Conservation (phyloP, 2,113 vertebrate species). For the Todiramphus chloris region DNA sequence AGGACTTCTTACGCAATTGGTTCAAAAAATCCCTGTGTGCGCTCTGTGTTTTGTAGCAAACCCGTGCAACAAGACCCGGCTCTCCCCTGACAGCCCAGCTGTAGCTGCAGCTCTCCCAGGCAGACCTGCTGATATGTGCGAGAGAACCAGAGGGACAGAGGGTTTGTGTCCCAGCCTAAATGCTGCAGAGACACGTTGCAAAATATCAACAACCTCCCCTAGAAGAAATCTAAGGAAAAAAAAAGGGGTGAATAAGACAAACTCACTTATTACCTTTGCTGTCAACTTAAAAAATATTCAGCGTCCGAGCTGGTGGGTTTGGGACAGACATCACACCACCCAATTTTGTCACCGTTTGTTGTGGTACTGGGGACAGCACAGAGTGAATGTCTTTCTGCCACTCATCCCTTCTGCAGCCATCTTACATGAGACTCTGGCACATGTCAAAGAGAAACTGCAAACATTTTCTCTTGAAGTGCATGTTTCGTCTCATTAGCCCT, state of each 20-base stretch:
- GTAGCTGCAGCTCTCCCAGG: background rate
- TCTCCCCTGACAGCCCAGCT: background rate
- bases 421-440: fast-evolving
- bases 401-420: background rate
- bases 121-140: background rate
- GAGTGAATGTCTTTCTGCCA: background rate
- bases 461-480: background rate
- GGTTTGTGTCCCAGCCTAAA: fast-evolving
- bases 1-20: no score
- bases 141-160: background rate
- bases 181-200: background rate
- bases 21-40: fast-evolving
- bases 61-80: background rate
- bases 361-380: background rate
- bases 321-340: background rate
- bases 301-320: background rate
- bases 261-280: background rate
- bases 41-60: background rate
- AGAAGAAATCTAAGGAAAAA: background rate
- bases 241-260: background rate
- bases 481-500: background rate
- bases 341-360: background rate
- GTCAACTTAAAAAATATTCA: background rate
- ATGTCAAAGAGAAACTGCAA: background rate
- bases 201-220: fast-evolving